Conservation (phyloP, 2,888 invertebrate genomes). For the Drosophila borealis region DNA sequence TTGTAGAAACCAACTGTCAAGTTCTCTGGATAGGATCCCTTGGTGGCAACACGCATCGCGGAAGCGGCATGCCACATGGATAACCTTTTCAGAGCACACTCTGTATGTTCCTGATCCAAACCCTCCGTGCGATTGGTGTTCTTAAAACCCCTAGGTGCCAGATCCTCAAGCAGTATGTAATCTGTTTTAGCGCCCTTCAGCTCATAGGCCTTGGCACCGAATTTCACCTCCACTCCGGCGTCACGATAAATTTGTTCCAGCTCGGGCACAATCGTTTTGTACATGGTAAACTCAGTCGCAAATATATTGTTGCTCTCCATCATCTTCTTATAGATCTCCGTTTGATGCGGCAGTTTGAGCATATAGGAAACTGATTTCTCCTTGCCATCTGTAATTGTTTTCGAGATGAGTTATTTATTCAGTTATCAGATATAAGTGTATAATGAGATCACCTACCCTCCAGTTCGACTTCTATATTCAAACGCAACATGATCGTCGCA, state of each 20-base stretch:
- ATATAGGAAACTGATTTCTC: constrained; percentile 61
- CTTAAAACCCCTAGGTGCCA: constrained; percentile 68
- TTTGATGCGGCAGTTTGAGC: constrained; percentile 60
- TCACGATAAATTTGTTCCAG: constrained; percentile 74
- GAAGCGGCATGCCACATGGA: constrained; percentile 82
- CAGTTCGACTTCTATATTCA: constrained; percentile 67
- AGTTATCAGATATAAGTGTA: neutral
- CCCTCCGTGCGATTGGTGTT: constrained; percentile 74
- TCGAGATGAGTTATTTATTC: too few species aligned
- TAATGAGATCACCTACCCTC: constrained; percentile 47
- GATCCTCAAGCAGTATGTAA: constrained; percentile 75
- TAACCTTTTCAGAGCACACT: constrained; percentile 70
- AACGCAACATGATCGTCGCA: constrained; percentile 75
- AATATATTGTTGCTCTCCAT: constrained; percentile 66
- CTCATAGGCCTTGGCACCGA: constrained; percentile 72
- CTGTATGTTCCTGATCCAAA: constrained; percentile 72
- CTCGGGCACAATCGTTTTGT: constrained; percentile 69
- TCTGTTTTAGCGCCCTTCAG: constrained; percentile 52
- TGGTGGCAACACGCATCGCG: constrained; percentile 58
- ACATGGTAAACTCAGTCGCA: constrained; percentile 71
- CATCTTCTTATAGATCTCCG: constrained; percentile 40
- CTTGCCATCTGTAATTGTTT: constrained; percentile 33
- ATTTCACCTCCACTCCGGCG: constrained; percentile 63
- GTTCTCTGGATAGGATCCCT: constrained; percentile 55
- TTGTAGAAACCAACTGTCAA: constrained; percentile 38